Percentiles rank a stretch among this genome's conserved stretches.
phyloP scores from a whole-genome alignment of 2,113 vertebrate species.

The Catharus bicknelli region DNA sequence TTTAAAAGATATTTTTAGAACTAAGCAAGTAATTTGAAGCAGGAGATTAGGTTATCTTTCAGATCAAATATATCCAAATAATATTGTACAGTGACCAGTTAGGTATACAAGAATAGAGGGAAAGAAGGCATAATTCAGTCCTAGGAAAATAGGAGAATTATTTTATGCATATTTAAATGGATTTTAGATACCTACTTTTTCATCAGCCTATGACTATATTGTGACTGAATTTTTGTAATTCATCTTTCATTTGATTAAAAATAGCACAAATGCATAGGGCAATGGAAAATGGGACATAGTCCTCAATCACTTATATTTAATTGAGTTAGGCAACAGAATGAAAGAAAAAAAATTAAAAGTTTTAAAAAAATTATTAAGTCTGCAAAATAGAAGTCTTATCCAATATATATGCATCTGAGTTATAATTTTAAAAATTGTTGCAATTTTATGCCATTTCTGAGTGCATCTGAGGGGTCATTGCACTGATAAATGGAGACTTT shows the following conservation, averaged over 20 bases:
- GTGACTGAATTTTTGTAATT: not conserved
- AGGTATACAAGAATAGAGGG: not conserved
- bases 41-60: not conserved
- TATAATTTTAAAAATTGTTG: not conserved
- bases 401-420: not conserved
- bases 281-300: not conserved
- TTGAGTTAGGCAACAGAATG: not conserved
- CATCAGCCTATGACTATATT: not conserved
- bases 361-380: not conserved
- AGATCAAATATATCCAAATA: not conserved
- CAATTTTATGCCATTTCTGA: not conserved
- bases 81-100: not conserved
- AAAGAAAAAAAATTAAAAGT: not conserved
- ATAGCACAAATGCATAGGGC: not conserved
- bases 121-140: not conserved
- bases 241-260: not conserved
- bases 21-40: not conserved
- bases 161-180: not conserved
- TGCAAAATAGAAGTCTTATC: not conserved
- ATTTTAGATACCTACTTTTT: not conserved
- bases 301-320: not conserved
- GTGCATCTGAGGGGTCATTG: not conserved
- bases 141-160: not conserved
- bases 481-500: not conserved
- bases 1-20: conserved; percentile 18